These are phyloP conservation scores for Pygoscelis adeliae DNA, from an alignment of 2,113 vertebrate species.

Conservation along the genomic window DNA sequence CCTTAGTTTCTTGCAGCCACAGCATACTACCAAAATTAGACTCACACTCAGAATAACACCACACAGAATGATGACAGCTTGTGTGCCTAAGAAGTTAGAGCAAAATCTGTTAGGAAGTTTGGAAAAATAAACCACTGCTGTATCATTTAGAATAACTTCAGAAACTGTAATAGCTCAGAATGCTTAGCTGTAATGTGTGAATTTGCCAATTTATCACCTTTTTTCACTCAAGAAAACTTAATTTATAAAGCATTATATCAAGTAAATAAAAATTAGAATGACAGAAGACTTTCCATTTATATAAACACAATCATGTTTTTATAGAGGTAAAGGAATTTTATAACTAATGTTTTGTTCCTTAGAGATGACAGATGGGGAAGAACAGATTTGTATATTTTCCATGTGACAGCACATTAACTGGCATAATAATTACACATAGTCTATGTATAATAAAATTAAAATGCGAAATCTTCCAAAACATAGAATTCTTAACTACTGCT, in stretches of 20 bases:
- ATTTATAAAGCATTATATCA: background rate
- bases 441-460: background rate
- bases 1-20: background rate
- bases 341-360: background rate
- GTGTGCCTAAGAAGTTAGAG: slow-evolving; percentile 10
- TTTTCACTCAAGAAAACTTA: background rate
- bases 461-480: background rate
- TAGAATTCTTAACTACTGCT: background rate
- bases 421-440: background rate
- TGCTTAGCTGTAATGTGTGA: background rate
- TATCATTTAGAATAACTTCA: background rate
- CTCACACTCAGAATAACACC: background rate
- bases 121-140: background rate
- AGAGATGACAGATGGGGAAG: background rate
- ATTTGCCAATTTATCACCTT: background rate
- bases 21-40: background rate
- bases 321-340: background rate
- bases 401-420: background rate
- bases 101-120: background rate
- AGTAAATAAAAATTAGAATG: background rate
- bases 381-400: background rate
- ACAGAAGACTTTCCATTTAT: background rate
- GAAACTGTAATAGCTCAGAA: background rate
- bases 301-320: background rate
- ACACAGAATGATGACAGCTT: background rate